Evolutionary conservation across 2,797 vertebrate genomes (phyloP).

Genomic region (Gadopsis bispinosus): DNA sequence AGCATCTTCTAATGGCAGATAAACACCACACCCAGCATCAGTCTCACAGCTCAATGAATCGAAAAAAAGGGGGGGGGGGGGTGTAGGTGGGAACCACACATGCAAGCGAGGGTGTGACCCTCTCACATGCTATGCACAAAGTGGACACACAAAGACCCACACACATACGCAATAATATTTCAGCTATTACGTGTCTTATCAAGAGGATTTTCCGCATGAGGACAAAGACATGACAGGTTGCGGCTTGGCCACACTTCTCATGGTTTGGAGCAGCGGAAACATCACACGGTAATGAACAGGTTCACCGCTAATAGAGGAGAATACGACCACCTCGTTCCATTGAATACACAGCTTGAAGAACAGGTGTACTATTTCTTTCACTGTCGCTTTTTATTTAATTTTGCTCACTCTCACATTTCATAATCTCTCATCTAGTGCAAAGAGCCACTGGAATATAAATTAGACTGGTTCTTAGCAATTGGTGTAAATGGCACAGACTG

Average conservation of each 20-base stretch:
- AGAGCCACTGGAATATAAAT: constrained; percentile 15
- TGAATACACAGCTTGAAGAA: constrained; percentile 38
- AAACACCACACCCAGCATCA: constrained; percentile 47
- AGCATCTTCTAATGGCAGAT: constrained; percentile 70
- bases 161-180: constrained; percentile 68
- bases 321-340: constrained; percentile 51
- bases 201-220: constrained; percentile 87
- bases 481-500: background rate
- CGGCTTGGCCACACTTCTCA: constrained; percentile 49
- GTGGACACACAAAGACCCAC: constrained; percentile 56
- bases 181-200: constrained; percentile 85
- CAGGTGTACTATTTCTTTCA: constrained; percentile 32
- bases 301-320: constrained; percentile 65
- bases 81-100: constrained; percentile 54
- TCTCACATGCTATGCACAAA: constrained; percentile 57
- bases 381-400: constrained; percentile 33
- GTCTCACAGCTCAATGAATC: constrained; percentile 58
- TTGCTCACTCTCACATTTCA: constrained; percentile 15
- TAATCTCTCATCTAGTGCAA: constrained; percentile 26
- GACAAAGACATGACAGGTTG: constrained; percentile 86
- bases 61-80: constrained; percentile 41
- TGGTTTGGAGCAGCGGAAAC: constrained; percentile 65
- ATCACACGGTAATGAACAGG: constrained; percentile 76
- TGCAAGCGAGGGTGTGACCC: constrained; percentile 50
- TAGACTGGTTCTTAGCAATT: background rate